Percentiles rank a stretch among this genome's conserved stretches.
Evolutionary conservation across 2,113 vertebrate genomes (phyloP).

Genomic region (Hydropotes inermis): DNA sequence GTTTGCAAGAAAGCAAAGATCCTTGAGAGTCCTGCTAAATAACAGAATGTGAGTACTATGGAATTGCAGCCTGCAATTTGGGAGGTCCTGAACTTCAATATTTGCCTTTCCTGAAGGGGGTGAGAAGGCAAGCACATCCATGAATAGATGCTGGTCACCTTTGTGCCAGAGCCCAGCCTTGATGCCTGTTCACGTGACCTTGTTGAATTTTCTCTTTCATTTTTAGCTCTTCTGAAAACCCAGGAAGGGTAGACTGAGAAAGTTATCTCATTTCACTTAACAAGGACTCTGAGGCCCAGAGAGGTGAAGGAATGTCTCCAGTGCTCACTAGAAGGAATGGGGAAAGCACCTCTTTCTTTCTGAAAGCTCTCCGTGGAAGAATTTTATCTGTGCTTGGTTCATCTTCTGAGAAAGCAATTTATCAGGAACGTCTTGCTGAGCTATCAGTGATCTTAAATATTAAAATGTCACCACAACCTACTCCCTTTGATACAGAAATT

Average conservation of each 20-base stretch:
- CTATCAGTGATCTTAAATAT: accelerated
- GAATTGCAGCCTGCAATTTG: not conserved
- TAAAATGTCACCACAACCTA: not conserved
- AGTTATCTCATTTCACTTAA: not conserved
- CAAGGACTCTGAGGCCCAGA: not conserved
- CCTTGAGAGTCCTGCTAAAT: not conserved
- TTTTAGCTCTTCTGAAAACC: not conserved
- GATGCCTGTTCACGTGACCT: not conserved
- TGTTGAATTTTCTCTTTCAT: not conserved
- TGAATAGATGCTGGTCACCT: accelerated
- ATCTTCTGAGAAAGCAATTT: not conserved
- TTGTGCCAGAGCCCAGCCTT: not conserved
- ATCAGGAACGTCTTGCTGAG: not conserved
- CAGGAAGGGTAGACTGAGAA: not conserved
- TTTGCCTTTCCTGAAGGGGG: not conserved
- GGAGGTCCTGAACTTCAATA: not conserved
- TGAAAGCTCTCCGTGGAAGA: not conserved
- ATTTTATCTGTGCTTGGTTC: not conserved
- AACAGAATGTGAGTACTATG: not conserved
- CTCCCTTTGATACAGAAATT: not conserved
- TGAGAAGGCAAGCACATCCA: accelerated
- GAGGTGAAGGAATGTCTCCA: not conserved
- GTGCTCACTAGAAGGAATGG: not conserved
- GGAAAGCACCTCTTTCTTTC: not conserved
- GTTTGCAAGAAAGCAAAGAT: not conserved